Base-by-base conservation (phyloP, 2,888 invertebrate species). In the Agonopterix alstromeriana region DNA sequence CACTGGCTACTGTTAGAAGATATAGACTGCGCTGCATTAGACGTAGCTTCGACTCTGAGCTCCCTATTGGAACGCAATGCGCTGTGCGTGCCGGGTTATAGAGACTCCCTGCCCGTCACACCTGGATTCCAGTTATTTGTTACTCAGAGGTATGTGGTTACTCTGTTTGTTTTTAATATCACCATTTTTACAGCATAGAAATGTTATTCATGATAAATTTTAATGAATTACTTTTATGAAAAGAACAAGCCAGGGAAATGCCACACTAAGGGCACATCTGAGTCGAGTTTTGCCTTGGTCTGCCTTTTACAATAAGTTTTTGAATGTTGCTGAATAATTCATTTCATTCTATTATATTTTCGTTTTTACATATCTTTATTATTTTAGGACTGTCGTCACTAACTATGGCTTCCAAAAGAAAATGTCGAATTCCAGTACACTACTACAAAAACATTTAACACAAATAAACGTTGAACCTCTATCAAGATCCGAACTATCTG, bases 1-100 rank as follows among this genome's bases (percentile, higher is more conserved):
- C 92, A 94, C 66, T 99, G 99, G 98, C 79, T 99, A 27, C 87
- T 99, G 2, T 82, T 99, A 53, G 99, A 99, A 88, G 99, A 99
- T 73, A 93, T 99, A 45, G 98, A 99, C 74, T 93, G 94, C 53
- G 98, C 98, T 1, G 95, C 97, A 1, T 92, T 95, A 68, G 99
- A 99, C 76, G 97, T 99, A 0, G 93, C 96, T 0, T 95, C 98
- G 0, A 92, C 97, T 10, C 78, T 99, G 9, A 92, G 95, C 56
- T 95, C 95, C 43, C 89, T 99, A 3, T 81, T 98, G 40, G 97
- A 98, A 81, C 94, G 95, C 48, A 92, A 93, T 51, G 92, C 92
- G 12, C 88, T 98, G 1, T 93, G 94, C 48, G 94, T 98, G 3
- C 97, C 98, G 3, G 98, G 98, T 0, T 97, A 96, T 74, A 92